These are phyloP conservation scores for Garra rufa DNA, from an alignment of 2,113 vertebrate species.

Conservation along the genomic window DNA sequence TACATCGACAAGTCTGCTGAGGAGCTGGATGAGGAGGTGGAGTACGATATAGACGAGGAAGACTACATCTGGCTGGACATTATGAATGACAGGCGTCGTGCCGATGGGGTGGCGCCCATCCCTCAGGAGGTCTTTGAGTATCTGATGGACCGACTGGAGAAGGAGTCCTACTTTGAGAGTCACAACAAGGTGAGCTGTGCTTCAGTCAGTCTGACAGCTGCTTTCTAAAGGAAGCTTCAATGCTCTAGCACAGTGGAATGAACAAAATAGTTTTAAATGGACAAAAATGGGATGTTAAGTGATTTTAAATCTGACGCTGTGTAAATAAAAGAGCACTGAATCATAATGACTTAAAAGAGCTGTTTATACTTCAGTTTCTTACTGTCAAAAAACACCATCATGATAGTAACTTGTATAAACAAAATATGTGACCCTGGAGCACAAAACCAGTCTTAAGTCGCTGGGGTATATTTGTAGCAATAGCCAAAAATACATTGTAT, in stretches of 20 bases:
- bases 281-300: not conserved
- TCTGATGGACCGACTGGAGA: conserved; percentile 96
- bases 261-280: not conserved
- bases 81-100: conserved; percentile 95
- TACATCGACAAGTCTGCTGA: conserved; percentile 98
- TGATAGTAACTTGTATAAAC: not conserved
- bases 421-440: no score
- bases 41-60: conserved; percentile 98
- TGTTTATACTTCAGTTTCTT: not conserved
- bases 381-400: not conserved
- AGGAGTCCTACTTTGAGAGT: conserved; percentile 98
- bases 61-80: conserved; percentile 99
- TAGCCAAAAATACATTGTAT: no score
- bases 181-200: conserved; percentile 87
- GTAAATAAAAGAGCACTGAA: not conserved
- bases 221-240: not conserved
- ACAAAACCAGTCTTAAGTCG: no score
- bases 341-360: not conserved
- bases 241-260: not conserved
- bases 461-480: no score
- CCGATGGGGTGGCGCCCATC: conserved; percentile 89
- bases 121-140: conserved; percentile 98
- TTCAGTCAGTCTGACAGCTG: not conserved
- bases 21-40: conserved; percentile 97
- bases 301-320: not conserved